Conservation (phyloP, 2,113 vertebrate genomes). For the Macroglossus sobrinus region DNA sequence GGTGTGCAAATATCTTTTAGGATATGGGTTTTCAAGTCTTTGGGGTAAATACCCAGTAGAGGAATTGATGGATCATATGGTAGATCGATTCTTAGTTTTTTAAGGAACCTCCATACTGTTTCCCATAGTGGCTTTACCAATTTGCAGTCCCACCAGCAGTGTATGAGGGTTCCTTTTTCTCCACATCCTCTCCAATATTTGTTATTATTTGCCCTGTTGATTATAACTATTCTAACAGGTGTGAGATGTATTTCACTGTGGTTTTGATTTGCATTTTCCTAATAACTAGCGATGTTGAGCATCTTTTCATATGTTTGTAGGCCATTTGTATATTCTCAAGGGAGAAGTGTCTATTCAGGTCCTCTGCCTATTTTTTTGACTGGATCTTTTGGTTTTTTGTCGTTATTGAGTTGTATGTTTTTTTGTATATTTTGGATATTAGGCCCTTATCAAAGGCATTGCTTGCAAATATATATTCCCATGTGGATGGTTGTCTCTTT, state of each 20-base stretch:
- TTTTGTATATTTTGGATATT: background rate
- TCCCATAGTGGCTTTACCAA: background rate
- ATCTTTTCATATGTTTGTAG: background rate
- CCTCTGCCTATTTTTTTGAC: background rate
- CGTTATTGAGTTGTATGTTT: too few species aligned
- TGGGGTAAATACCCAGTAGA: background rate
- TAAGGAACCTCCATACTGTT: background rate
- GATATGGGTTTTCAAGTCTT: background rate
- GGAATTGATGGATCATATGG: background rate
- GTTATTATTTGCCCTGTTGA: background rate
- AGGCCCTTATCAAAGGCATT: background rate
- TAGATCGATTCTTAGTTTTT: background rate
- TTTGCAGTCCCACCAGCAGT: background rate
- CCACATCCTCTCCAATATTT: background rate
- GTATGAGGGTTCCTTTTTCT: background rate
- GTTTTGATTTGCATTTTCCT: background rate
- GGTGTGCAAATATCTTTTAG: background rate
- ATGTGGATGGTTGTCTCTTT: background rate
- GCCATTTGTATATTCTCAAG: too few species aligned
- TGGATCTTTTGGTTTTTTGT: background rate
- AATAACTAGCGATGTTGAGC: background rate
- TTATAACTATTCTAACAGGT: background rate
- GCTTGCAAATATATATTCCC: background rate
- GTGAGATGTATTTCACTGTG: background rate
- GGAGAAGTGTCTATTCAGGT: background rate